Base-by-base conservation (phyloP, 2,797 vertebrate genomes). In the Pelodytes ibericus region DNA sequence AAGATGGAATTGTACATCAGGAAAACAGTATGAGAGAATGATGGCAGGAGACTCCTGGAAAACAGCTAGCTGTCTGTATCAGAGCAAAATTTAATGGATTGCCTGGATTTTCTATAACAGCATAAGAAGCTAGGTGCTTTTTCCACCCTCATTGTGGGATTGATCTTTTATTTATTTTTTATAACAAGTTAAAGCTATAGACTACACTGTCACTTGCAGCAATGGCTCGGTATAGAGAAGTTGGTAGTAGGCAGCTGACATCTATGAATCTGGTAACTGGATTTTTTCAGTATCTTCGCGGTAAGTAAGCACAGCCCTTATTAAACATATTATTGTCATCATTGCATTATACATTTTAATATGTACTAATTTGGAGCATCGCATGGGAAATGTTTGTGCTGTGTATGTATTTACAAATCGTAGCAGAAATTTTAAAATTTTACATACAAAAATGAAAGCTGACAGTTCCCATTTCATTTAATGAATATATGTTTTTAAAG, bases 191-290 rank as follows among this genome's bases (percentile, higher is more conserved):
- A 0, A 44, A 79, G 62, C 24, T 53, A 63, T 79, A 81, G 49
- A 72, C 53, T n/a, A 15, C 10, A 15, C 41, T 13, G 15, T 15
- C 41, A 30, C 53, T 15, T 4, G 9, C 1, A 67, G 81, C 84
- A 80, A 94, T 95, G 91, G 93, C 94, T 91, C 81, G 64, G 71
- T 93, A 81, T 85, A 95, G 88, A 87, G 91, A 90, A 80, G 80
- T 90, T 81, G 87, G 88, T 81, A 81, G 88, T 84, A 94, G 90
- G 85, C 94, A 88, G 84, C 87, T 88, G 79, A 83, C 87, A 0
- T 90, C 92, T 15, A 81, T 94, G 75, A 94, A 94, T 83, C 87
- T 94, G 83, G 89, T 92, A 81, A 94, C 94, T 26, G 93, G 92
- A 83, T 91, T 93, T 87, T 92, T 92, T 85, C 94, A 92, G 83